A percentile compares a stretch with the other conserved stretches of the same genome.
phyloP scores from a whole-genome alignment of 1,140 invertebrate genomes.

The Sitobion miscanthi region DNA sequence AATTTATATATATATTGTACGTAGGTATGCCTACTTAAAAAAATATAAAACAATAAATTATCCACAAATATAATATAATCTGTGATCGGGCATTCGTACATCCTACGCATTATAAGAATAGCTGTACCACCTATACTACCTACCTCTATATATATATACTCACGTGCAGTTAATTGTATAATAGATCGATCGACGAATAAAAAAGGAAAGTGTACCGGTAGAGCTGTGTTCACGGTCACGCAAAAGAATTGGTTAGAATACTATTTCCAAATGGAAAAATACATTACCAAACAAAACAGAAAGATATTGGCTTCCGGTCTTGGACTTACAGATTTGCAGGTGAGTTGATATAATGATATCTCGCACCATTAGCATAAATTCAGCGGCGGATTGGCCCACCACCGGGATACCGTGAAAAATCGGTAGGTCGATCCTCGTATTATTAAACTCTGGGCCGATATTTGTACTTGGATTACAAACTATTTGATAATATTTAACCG shows the following conservation, averaged over 20 bases:
- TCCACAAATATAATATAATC: neutral
- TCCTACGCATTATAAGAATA: neutral
- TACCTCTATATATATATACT: neutral
- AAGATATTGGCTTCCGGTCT: slow-evolving; percentile 95
- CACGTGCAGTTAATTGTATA: neutral
- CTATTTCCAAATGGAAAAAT: slow-evolving; percentile 95
- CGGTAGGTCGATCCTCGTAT: too few relatives aligned
- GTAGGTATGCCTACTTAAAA: neutral
- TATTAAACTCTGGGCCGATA: too few relatives aligned
- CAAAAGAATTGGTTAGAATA: slow-evolving; percentile 94
- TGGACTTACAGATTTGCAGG: slow-evolving; percentile 93
- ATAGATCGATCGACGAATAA: slow-evolving; percentile 1
- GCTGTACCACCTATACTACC: too few relatives aligned
- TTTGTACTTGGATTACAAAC: too few relatives aligned
- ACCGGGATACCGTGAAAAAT: too few relatives aligned
- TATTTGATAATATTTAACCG: too few relatives aligned
- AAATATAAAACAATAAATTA: neutral
- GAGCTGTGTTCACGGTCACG: slow-evolving; percentile 92
- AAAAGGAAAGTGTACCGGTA: slow-evolving; percentile 57
- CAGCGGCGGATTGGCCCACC: too few relatives aligned
- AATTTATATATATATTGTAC: neutral
- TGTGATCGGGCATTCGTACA: neutral
- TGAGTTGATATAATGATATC: slow-evolving; percentile 61
- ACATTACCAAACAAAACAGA: slow-evolving; percentile 96
- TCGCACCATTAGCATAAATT: neutral